These are phyloP conservation scores for Cataglyphis hispanica DNA, from an alignment of 1,140 invertebrate genomes.

Conservation along the genomic window DNA sequence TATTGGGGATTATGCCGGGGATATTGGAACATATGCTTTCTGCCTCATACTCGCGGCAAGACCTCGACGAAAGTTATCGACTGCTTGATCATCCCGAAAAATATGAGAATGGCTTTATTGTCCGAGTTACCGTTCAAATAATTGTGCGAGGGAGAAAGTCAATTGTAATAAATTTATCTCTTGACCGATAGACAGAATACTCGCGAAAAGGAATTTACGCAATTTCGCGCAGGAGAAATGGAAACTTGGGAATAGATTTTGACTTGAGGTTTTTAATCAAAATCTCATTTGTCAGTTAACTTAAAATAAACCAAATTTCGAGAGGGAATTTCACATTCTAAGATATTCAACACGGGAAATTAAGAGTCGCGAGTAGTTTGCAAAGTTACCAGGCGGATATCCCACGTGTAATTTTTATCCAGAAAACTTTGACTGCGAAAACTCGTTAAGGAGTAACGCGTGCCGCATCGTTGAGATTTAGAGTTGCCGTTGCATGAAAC, in stretches of 20 bases:
- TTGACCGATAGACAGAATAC: background rate
- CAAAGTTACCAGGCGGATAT: slow-evolving; percentile 23
- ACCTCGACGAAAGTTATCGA: slow-evolving; percentile 45
- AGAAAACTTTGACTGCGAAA: slow-evolving; percentile 5
- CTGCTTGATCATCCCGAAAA: slow-evolving; percentile 43
- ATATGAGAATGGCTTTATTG: slow-evolving; percentile 52
- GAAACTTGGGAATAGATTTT: background rate
- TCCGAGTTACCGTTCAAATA: background rate
- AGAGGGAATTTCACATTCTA: background rate
- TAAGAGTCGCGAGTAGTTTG: slow-evolving; percentile 21
- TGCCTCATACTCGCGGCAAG: slow-evolving; percentile 28
- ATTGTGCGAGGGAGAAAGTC: background rate
- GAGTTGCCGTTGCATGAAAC: slow-evolving; percentile 16
- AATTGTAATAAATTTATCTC: slow-evolving; percentile 33
- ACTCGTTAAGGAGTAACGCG: slow-evolving; percentile 15
- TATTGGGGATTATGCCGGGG: slow-evolving; percentile 51
- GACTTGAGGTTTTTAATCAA: slow-evolving; percentile 11
- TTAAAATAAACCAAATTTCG: slow-evolving; percentile 18
- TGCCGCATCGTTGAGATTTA: background rate
- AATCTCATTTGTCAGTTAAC: slow-evolving; percentile 37
- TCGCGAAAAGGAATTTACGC: background rate
- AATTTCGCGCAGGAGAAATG: background rate
- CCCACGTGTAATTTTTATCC: slow-evolving; percentile 16
- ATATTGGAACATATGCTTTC: slow-evolving; percentile 62
- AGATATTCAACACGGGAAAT: slow-evolving; percentile 34